phyloP scores from a whole-genome alignment of 2,888 invertebrate species.

The Synergus umbraculus region DNA sequence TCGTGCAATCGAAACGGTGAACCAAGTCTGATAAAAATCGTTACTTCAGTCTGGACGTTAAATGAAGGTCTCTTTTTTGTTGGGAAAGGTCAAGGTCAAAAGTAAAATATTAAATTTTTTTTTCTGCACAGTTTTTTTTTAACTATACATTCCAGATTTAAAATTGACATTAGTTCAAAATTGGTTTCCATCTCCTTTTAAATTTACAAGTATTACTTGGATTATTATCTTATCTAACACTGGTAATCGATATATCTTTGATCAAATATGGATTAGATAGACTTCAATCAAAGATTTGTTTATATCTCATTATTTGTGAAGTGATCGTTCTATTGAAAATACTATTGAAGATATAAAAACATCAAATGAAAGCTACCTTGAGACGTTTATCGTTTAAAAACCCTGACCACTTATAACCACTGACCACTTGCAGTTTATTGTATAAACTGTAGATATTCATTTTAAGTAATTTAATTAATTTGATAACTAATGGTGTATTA shows the following conservation, averaged over 20 bases:
- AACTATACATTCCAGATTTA: too few species aligned
- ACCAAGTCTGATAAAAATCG: conserved; percentile 57
- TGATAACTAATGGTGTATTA: background rate
- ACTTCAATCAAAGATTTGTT: too few species aligned
- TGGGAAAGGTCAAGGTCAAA: conserved; percentile 18
- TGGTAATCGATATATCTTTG: background rate
- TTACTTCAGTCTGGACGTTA: conserved; percentile 46
- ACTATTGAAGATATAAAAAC: conserved; percentile 6
- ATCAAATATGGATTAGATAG: background rate
- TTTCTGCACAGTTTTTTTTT: too few species aligned
- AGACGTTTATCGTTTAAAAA: conserved; percentile 1
- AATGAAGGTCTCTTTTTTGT: background rate
- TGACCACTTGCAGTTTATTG: too few species aligned
- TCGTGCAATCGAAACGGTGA: conserved; percentile 40
- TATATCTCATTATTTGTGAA: background rate
- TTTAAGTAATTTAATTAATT: background rate
- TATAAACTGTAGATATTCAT: background rate
- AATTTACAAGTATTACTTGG: too few species aligned
- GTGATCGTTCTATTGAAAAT: conserved; percentile 5
- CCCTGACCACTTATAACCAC: too few species aligned
- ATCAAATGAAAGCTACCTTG: conserved; percentile 3
- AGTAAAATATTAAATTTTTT: background rate
- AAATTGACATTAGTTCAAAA: background rate
- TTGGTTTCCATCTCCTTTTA: too few species aligned
- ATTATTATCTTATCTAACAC: too few species aligned